A percentile compares a stretch with the other conserved stretches of the same genome.
phyloP scores from a whole-genome alignment of 2,888 invertebrate species.

The Eumerus sabulonum region DNA sequence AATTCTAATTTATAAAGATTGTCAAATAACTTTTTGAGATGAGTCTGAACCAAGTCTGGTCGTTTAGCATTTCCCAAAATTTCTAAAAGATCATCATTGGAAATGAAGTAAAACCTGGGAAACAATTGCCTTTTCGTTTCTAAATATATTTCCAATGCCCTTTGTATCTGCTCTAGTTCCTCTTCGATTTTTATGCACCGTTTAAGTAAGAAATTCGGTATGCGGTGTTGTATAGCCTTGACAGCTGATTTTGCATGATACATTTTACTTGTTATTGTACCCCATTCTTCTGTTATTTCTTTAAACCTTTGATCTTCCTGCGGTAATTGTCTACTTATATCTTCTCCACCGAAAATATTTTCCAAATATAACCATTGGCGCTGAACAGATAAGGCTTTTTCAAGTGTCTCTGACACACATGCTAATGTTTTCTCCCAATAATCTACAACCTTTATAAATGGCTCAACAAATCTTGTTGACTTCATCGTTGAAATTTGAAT shows the following conservation, averaged over 20 bases:
- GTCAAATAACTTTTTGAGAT: slow-evolving; percentile 93
- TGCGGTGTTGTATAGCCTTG: slow-evolving; percentile 82
- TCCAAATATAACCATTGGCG: slow-evolving; percentile 92
- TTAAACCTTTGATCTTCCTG: slow-evolving; percentile 88
- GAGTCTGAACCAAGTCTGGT: slow-evolving; percentile 90
- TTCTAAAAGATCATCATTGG: slow-evolving; percentile 86
- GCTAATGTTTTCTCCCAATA: slow-evolving; percentile 92
- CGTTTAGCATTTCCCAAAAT: slow-evolving; percentile 92
- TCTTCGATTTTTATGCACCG: slow-evolving; percentile 86
- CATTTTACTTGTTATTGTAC: slow-evolving; percentile 81
- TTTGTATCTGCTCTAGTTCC: slow-evolving; percentile 88
- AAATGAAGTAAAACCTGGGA: slow-evolving; percentile 90
- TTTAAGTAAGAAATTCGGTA: slow-evolving; percentile 83
- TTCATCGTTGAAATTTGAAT: slow-evolving; percentile 92
- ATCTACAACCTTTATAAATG: slow-evolving; percentile 90
- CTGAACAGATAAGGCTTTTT: slow-evolving; percentile 89
- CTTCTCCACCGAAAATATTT: slow-evolving; percentile 93
- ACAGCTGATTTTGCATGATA: slow-evolving; percentile 80
- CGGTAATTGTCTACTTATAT: slow-evolving; percentile 91
- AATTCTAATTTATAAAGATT: slow-evolving; percentile 88
- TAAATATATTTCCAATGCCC: slow-evolving; percentile 90
- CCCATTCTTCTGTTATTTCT: slow-evolving; percentile 86
- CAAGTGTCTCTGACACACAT: slow-evolving; percentile 89
- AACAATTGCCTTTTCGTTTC: slow-evolving; percentile 94
- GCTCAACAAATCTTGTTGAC: slow-evolving; percentile 91